Conservation (phyloP, 2,113 vertebrate species). For the Prunella fulvescens region DNA sequence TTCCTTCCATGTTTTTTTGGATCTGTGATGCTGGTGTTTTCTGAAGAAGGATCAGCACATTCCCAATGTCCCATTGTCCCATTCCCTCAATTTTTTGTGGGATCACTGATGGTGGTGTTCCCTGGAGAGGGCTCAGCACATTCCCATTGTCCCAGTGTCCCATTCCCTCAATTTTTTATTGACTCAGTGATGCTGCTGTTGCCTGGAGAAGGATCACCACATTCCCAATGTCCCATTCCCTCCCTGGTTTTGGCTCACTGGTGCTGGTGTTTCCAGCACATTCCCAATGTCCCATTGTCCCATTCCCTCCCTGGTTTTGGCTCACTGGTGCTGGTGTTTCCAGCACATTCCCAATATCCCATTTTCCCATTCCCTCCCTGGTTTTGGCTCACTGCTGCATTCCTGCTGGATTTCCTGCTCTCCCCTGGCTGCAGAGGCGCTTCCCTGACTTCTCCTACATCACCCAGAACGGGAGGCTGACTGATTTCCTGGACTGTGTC, state of each 20-base stretch:
- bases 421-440: slow-evolving; percentile 76
- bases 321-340: fast-evolving
- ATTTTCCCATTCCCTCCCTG: fast-evolving
- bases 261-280: fast-evolving
- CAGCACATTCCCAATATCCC: neutral
- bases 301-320: neutral
- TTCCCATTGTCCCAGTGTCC: neutral
- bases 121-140: fast-evolving
- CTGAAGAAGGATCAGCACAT: too few relatives aligned
- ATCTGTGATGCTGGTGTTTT: neutral
- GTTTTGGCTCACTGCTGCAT: fast-evolving
- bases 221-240: neutral
- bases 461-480: slow-evolving; percentile 91
- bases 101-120: neutral
- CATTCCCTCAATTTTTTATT: neutral
- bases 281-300: neutral
- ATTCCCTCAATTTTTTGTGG: neutral
- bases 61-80: too few relatives aligned
- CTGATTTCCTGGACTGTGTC: slow-evolving; percentile 95
- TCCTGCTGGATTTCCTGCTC: fast-evolving
- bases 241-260: neutral
- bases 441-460: slow-evolving; percentile 98
- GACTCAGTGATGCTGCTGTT: neutral
- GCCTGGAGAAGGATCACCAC: too few relatives aligned
- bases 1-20: too few relatives aligned